Conservation (phyloP, 2,113 vertebrate species). For the Proteles cristata region DNA sequence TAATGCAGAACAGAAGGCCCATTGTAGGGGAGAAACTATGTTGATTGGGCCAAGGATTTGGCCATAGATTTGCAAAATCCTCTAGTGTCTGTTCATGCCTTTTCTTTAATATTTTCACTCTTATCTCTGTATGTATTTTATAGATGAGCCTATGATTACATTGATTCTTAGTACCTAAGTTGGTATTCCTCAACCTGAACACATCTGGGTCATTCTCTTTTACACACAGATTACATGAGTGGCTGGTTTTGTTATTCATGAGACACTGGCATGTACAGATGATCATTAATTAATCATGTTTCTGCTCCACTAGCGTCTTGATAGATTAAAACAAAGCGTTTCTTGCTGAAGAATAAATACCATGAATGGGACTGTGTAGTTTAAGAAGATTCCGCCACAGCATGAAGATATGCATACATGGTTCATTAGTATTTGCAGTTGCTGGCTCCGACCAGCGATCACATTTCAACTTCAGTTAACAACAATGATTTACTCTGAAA, state of each 20-base stretch:
- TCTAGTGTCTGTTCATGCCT: accelerated
- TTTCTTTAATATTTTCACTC: not conserved
- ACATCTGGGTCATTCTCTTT: not conserved
- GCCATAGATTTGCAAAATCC: not conserved
- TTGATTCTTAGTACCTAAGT: not conserved
- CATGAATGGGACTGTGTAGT: not conserved
- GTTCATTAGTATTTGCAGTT: not conserved
- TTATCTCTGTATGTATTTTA: accelerated
- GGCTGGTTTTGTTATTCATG: not conserved
- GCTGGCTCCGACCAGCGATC: slow-evolving; percentile 13
- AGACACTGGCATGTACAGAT: not conserved
- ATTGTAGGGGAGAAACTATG: not conserved
- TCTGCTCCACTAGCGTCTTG: not conserved
- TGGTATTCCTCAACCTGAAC: not conserved
- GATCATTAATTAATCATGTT: not conserved
- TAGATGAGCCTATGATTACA: not conserved
- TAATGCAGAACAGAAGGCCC: too few relatives aligned
- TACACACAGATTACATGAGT: not conserved
- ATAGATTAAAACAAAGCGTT: not conserved
- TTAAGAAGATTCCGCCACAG: not conserved
- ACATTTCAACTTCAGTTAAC: slow-evolving; percentile 34
- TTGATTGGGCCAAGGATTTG: not conserved
- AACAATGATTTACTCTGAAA: slow-evolving; percentile 19
- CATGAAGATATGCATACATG: not conserved
- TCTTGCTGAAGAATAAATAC: not conserved